Base-by-base conservation (phyloP, 2,797 vertebrate genomes). In the Sebastes taczanowskii region DNA sequence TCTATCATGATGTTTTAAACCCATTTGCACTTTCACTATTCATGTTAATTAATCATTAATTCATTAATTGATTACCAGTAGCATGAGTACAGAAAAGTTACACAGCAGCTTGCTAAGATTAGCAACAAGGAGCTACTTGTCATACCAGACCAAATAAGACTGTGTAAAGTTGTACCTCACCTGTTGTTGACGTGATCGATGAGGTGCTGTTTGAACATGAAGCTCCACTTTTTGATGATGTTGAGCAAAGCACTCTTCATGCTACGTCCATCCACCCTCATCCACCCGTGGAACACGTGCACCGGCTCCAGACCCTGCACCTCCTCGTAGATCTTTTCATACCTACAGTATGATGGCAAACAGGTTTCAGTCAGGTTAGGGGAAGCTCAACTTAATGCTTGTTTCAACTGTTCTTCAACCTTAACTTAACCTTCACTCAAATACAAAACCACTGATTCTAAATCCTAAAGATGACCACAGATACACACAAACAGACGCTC, bases 201-300 rank as follows among this genome's bases (percentile, higher is more conserved):
- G 0, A 99, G 97, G 80, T 99, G 97, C 90, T 98, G 97, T 85
- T 99, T 99, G 91, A 99, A 98, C 95, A 96, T 95, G 84, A 97
- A 90, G 87, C 98, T 99, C 97, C 98, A 99, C 83, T 94, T 97
- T 86, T 97, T 98, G 68, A 98, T 94, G 66, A 95, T 78, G 3
- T 97, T 97, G 62, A 99, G 94, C 85, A 99, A 85, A n/a, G 97
- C 92, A 0, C 80, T 95, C 90, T 97, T 99, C 87, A 98, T 96
- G 68, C 95, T 93, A 0, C 94, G 92, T 0, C 94, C 93, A 0
- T 99, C 97, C 0, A 99, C 93, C 87, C 92, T 96, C 96, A 99
- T 95, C 97, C 98, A 99, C 20, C 95, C 38, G 0, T 95, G 96
- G 65, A 98, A 97, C 60, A 97, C 82, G 10, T 81, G 92, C 60